A percentile compares a stretch with the other conserved stretches of the same genome.
These are phyloP conservation scores for Campoplex nolae DNA, from an alignment of 2,888 invertebrate species.

Conservation along the genomic window DNA sequence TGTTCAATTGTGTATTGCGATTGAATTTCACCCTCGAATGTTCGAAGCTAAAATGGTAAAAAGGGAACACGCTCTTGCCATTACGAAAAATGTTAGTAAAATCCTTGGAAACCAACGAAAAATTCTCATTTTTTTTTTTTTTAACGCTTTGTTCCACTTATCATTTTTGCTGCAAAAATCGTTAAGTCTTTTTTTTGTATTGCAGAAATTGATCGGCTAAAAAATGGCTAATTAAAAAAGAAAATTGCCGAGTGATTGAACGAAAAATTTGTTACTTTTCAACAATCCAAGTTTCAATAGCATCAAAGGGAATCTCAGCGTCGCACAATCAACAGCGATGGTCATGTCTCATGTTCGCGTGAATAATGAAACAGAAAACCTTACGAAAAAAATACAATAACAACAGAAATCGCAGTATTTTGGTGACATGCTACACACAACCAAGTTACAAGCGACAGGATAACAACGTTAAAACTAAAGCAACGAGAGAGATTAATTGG, in stretches of 20 bases:
- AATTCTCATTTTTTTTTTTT: neutral
- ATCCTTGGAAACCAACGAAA: neutral
- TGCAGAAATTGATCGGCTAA: neutral
- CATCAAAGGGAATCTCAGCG: neutral
- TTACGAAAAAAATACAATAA: constrained; percentile 20
- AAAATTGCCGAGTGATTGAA: neutral
- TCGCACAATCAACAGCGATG: constrained; percentile 11
- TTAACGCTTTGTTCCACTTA: neutral
- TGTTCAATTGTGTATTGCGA: constrained; percentile 59
- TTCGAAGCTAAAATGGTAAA: constrained; percentile 20
- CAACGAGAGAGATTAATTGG: constrained; percentile 16
- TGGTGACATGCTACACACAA: constrained; percentile 48
- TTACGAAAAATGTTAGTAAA: neutral
- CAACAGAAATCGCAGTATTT: constrained; percentile 57
- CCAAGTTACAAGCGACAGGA: neutral
- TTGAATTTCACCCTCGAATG: constrained; percentile 43
- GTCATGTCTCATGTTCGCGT: neutral
- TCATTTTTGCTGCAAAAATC: neutral
- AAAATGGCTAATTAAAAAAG: neutral
- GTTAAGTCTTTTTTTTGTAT: neutral
- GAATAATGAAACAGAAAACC: constrained; percentile 22
- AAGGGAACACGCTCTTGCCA: constrained; percentile 28
- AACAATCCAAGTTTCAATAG: neutral
- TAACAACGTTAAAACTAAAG: neutral
- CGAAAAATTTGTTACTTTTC: neutral